phyloP scores from a whole-genome alignment of 2,797 vertebrate species.

The Allochrocebus solatus region DNA sequence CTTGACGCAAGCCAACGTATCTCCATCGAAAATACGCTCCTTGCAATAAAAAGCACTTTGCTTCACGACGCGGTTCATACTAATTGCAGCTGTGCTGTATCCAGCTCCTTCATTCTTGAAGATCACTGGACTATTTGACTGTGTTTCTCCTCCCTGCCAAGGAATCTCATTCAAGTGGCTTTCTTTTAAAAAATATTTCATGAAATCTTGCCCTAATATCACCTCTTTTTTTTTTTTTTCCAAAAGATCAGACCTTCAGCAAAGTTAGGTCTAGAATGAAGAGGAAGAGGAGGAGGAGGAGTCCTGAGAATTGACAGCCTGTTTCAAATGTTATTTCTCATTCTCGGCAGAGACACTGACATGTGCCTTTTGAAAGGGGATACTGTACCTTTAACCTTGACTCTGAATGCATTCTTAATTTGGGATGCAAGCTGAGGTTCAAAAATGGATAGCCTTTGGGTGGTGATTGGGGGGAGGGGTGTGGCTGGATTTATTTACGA shows the following conservation, averaged over 20 bases:
- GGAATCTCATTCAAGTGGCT: constrained; percentile 10
- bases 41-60: background rate
- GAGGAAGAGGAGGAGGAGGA: background rate
- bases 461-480: constrained; percentile 79
- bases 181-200: constrained; percentile 52
- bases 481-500: constrained; percentile 86
- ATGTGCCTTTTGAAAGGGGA: constrained; percentile 86
- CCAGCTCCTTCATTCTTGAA: background rate
- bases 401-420: constrained; percentile 82
- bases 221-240: background rate
- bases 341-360: constrained; percentile 81
- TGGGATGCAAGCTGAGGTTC: constrained; percentile 82
- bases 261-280: constrained; percentile 40
- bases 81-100: background rate
- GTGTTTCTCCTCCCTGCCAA: background rate
- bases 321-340: constrained; percentile 82
- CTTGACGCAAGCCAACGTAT: background rate
- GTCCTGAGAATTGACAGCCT: constrained; percentile 78
- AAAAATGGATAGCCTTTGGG: constrained; percentile 81
- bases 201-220: constrained; percentile 19
- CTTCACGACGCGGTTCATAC: background rate
- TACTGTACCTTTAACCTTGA: constrained; percentile 88
- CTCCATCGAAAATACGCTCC: background rate
- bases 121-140: background rate
- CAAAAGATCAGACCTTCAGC: constrained; percentile 37